phyloP scores from a whole-genome alignment of 2,797 vertebrate species.

The Malurus leucopterus region DNA sequence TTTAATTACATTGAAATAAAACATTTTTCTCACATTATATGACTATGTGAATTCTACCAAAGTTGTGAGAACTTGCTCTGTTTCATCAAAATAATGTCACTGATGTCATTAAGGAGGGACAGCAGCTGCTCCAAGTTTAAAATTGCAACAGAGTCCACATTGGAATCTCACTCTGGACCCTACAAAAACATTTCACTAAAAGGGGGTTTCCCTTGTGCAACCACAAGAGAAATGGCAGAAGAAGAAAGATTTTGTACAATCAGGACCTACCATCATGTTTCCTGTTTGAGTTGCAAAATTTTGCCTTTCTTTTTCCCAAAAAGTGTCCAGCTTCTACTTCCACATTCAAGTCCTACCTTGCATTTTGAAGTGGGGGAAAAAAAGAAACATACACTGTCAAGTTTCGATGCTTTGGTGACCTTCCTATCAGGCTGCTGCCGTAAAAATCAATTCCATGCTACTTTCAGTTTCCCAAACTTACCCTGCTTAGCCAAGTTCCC shows the following conservation, averaged over 20 bases:
- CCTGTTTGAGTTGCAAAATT: neutral
- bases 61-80: neutral
- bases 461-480: neutral
- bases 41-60: neutral
- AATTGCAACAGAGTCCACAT: conserved; percentile 10
- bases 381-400: neutral
- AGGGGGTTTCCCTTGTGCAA: neutral
- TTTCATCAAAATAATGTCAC: neutral
- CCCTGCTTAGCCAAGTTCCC: neutral
- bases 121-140: conserved; percentile 6
- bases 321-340: neutral
- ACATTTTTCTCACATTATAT: neutral
- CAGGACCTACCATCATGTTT: neutral
- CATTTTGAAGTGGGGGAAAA: neutral
- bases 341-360: neutral
- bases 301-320: neutral
- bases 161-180: neutral
- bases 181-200: conserved; percentile 14
- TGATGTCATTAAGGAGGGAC: neutral
- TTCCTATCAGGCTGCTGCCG: neutral
- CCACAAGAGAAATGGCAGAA: neutral
- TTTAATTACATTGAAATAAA: neutral
- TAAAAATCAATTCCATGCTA: neutral
- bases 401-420: neutral
- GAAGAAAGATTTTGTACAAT: conserved; percentile 1